Conservation (phyloP, 2,888 invertebrate genomes). For the Xestia c-nigrum region DNA sequence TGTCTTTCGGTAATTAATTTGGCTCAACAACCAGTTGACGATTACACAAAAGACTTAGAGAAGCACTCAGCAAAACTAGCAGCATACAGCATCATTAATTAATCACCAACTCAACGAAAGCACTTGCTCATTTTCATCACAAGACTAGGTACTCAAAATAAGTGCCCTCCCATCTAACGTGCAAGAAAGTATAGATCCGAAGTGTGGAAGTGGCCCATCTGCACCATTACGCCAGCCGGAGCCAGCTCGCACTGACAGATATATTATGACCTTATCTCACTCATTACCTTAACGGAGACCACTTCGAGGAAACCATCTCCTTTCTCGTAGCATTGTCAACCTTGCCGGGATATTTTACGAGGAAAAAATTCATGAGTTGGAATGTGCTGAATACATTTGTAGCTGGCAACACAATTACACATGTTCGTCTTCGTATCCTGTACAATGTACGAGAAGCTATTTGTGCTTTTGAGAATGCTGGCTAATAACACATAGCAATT, state of each 20-base stretch:
- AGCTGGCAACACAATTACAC: slow-evolving; percentile 64
- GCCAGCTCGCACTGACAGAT: slow-evolving; percentile 69
- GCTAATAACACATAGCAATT: slow-evolving; percentile 21
- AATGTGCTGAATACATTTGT: slow-evolving; percentile 73
- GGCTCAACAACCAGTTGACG: not conserved
- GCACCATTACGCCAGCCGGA: slow-evolving; percentile 66
- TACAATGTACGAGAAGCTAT: slow-evolving; percentile 34
- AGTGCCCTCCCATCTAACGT: slow-evolving; percentile 17
- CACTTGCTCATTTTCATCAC: slow-evolving; percentile 1
- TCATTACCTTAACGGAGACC: slow-evolving; percentile 73
- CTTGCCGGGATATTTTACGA: slow-evolving; percentile 76
- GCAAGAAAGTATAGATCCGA: slow-evolving; percentile 42
- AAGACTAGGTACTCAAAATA: slow-evolving; percentile 28
- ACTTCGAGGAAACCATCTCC: slow-evolving; percentile 74
- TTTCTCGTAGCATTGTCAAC: slow-evolving; percentile 79
- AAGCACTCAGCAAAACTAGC: not conserved
- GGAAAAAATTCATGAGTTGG: slow-evolving; percentile 78
- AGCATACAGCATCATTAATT: slow-evolving; percentile 14
- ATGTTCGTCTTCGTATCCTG: slow-evolving; percentile 62
- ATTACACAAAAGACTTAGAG: slow-evolving; percentile 3
- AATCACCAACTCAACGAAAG: slow-evolving; percentile 19
- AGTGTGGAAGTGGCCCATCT: slow-evolving; percentile 66
- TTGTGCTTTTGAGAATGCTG: slow-evolving; percentile 26
- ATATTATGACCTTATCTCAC: slow-evolving; percentile 75
- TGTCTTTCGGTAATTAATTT: not conserved